Evolutionary conservation across 2,113 vertebrate species (phyloP).

Genomic region (Clarias magur): DNA sequence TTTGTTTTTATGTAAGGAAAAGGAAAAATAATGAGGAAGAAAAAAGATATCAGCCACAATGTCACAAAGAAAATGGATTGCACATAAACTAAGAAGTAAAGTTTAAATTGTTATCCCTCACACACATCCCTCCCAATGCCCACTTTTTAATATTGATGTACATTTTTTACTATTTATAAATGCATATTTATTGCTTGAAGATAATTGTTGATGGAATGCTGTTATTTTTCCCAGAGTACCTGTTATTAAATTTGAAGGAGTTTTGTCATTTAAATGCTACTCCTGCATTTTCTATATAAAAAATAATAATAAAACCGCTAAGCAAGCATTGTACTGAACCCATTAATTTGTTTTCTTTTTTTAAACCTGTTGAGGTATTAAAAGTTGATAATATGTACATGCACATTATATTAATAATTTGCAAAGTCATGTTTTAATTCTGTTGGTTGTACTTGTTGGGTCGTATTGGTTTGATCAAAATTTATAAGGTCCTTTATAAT

Average conservation of each 20-base stretch:
- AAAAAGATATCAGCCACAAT: constrained; percentile 81
- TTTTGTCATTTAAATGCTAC: constrained; percentile 91
- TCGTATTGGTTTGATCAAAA: not conserved
- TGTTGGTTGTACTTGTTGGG: not conserved
- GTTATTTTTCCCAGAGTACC: constrained; percentile 97
- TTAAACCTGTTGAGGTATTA: constrained; percentile 92
- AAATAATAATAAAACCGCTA: constrained; percentile 84
- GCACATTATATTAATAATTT: constrained; percentile 10
- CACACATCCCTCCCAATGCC: constrained; percentile 48
- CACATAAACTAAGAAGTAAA: constrained; percentile 96
- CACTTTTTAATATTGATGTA: constrained; percentile 98
- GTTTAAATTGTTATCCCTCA: constrained; percentile 92
- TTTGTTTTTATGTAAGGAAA: constrained; percentile 73
- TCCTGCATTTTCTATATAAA: constrained; percentile 97
- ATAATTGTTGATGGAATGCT: constrained; percentile 99
- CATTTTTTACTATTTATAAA: constrained; percentile 99
- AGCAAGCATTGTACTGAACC: constrained; percentile 97
- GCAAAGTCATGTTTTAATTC: not conserved
- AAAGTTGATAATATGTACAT: constrained; percentile 56
- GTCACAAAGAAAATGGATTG: constrained; percentile 94
- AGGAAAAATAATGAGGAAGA: constrained; percentile 54
- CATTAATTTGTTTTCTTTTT: constrained; percentile 91
- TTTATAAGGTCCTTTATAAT: not conserved
- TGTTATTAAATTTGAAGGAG: constrained; percentile 99
- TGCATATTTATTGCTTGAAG: constrained; percentile 99